Conservation (phyloP, 2,888 invertebrate species). For the Ophioninae sp. region DNA sequence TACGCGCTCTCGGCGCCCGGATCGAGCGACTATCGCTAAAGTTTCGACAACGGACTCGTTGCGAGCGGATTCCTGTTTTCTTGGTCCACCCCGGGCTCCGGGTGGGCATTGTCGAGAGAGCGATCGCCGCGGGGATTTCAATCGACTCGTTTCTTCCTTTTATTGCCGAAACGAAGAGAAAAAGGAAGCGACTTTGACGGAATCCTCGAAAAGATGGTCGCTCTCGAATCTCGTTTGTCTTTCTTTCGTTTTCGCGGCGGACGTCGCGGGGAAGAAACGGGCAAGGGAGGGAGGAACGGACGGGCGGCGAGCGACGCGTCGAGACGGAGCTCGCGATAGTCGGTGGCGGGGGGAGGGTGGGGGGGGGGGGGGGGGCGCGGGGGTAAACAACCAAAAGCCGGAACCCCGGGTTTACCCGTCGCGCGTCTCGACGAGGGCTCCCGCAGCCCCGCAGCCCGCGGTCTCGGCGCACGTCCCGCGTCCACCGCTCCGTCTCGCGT, state of each 20-base stretch:
- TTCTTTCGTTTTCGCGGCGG: neutral
- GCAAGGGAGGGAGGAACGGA: neutral
- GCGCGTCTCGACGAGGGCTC: slow-evolving; percentile 67
- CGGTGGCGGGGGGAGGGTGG: too few species aligned
- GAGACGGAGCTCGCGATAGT: slow-evolving; percentile 59
- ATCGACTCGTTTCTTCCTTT: too few species aligned
- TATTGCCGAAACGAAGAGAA: too few species aligned
- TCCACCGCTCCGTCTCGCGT: slow-evolving; percentile 2
- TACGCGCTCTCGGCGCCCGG: neutral
- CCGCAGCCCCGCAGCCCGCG: neutral
- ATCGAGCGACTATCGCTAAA: too few species aligned
- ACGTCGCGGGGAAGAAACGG: neutral
- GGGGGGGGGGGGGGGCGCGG: too few species aligned
- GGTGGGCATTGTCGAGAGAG: too few species aligned
- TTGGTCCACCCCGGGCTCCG: too few species aligned
- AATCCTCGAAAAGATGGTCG: too few species aligned
- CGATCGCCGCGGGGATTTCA: too few species aligned
- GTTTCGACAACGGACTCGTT: too few species aligned
- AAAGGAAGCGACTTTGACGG: neutral
- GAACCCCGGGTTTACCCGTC: slow-evolving; percentile 74
- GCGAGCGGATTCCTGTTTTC: too few species aligned
- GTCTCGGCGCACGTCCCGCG: neutral
- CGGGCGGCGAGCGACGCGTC: slow-evolving; percentile 50
- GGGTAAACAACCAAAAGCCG: slow-evolving; percentile 78
- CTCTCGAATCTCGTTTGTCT: too few species aligned